These are phyloP conservation scores for Apogon hyalosoma DNA, from an alignment of 2,797 vertebrate genomes.

Conservation along the genomic window DNA sequence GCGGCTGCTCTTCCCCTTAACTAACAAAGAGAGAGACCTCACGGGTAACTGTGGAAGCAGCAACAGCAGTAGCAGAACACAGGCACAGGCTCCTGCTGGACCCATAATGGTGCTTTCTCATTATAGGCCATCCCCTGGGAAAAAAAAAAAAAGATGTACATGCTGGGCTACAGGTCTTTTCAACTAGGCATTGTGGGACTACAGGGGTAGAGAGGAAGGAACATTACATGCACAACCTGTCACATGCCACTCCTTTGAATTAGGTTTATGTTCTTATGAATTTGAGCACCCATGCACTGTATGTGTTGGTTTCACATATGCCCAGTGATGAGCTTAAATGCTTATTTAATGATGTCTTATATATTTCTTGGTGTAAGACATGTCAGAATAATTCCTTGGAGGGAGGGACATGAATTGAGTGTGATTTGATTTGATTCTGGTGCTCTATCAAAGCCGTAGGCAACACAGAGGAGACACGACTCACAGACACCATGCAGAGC, in stretches of 20 bases:
- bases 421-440: constrained; percentile 58
- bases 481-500: constrained; percentile 8
- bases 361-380: constrained; percentile 44
- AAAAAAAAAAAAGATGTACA: constrained; percentile 50
- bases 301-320: not conserved
- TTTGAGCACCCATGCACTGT: not conserved
- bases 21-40: constrained; percentile 76
- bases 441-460: constrained; percentile 27
- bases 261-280: constrained; percentile 26
- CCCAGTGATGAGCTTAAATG: constrained; percentile 45
- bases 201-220: constrained; percentile 45
- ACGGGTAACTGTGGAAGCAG: constrained; percentile 66
- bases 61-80: constrained; percentile 35
- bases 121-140: constrained; percentile 63
- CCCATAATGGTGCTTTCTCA: constrained; percentile 74
- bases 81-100: constrained; percentile 65
- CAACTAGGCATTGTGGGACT: constrained; percentile 61
- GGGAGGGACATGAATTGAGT: constrained; percentile 33
- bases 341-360: constrained; percentile 46
- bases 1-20: constrained; percentile 74
- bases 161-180: constrained; percentile 70
- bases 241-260: constrained; percentile 67
- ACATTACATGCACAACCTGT: constrained; percentile 49
- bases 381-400: constrained; percentile 23
- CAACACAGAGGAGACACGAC: constrained; percentile 7